Base-by-base conservation (phyloP, 2,113 vertebrate species). In the Vidua macroura region DNA sequence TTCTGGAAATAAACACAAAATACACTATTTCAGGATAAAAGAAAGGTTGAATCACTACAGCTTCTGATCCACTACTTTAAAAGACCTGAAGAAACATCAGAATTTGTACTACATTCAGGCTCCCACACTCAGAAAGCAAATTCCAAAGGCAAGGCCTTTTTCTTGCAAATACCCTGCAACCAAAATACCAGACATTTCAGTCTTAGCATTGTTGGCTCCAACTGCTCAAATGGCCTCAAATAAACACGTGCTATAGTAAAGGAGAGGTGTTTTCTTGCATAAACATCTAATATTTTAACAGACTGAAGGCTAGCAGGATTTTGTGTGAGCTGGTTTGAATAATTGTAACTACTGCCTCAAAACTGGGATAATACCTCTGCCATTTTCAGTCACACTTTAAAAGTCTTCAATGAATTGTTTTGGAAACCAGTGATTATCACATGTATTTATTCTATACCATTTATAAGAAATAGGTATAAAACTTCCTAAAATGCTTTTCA, bases 121-220 rank as follows among this genome's bases (percentile, higher is more conserved):
- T 95, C 74, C 55, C 90, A 92, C 75, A 85, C 63, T 95, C 43
- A 15, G 48, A 44, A 78, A 90, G 49, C 20, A 58, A 90, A 95
- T 92, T 95, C 89, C 89, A 91, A 74, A 88, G 62, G 63, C 66
- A 89, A 89, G 62, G 51, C 70, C 63, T 74, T 92, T 95, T 85
- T 76, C 89, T 92, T 95, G 89, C 94, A 95, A 95, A 95, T 66
- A 95, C 82, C 84, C 91, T 92, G 87, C 75, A 96, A 95, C 84
- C 67, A 94, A 87, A 95, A 96, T 91, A 95, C 94, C 95, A 96
- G 89, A 95, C 89, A 95, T 92, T 95, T 76, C 93, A 95, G 60
- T 85, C 87, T 93, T 72, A 69, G 43, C n/a, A 63, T 46, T 89
- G 70, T 55, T 95, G 91, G 93, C 82, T 90, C 46, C 60, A 69